Evolutionary conservation across 30 jellyfish, hydroid and myxozoan genomes (phyloP).

Genomic region (Turritopsis dohrnii): DNA sequence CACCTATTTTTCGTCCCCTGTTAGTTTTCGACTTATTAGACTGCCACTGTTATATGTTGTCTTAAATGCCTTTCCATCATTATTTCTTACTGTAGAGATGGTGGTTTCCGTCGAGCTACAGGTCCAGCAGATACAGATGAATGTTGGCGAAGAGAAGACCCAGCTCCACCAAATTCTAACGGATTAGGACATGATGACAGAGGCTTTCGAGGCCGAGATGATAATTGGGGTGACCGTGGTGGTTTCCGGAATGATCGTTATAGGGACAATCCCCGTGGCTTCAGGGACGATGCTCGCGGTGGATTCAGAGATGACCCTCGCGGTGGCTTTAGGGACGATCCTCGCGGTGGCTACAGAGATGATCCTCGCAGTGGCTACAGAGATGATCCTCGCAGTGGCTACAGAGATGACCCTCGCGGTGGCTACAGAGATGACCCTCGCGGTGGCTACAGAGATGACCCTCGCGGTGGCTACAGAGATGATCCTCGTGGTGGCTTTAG

Average conservation of each 20-base stretch:
- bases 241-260: constrained; percentile 19
- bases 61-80: not conserved
- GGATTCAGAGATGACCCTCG: constrained; percentile 13
- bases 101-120: constrained; percentile 8
- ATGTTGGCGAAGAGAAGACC: constrained; percentile 26
- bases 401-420: constrained; percentile 31
- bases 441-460: constrained; percentile 26
- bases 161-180: constrained; percentile 9
- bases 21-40: not conserved
- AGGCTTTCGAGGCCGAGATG: constrained; percentile 33
- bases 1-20: not conserved
- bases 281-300: constrained; percentile 27
- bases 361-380: constrained; percentile 37
- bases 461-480: constrained; percentile 27
- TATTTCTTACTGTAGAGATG: not conserved
- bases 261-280: constrained; percentile 15
- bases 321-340: constrained; percentile 15
- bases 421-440: constrained; percentile 25
- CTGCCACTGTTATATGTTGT: not conserved
- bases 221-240: constrained; percentile 27
- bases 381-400: constrained; percentile 43
- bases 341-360: constrained; percentile 19
- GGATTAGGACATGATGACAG: constrained; percentile 37
- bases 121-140: constrained; percentile 37
- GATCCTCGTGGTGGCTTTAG: constrained; percentile 49